phyloP scores from a whole-genome alignment of 2,113 vertebrate species.

The Carettochelys insculpta region DNA sequence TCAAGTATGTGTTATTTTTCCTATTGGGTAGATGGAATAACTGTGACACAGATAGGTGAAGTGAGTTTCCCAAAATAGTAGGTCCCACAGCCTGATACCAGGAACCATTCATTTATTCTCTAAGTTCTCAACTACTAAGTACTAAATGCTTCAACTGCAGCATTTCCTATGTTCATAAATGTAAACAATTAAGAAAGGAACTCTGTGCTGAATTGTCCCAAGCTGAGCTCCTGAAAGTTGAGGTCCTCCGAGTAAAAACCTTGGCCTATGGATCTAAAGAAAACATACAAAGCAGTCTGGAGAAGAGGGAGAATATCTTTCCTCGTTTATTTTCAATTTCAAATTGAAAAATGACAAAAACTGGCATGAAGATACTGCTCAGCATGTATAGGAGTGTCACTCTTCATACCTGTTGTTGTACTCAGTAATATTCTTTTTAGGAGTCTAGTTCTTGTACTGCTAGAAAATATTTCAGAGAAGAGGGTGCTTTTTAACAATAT shows the following conservation, averaged over 20 bases:
- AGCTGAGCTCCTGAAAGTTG: neutral
- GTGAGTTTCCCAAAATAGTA: neutral
- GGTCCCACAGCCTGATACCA: neutral
- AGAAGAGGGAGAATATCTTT: neutral
- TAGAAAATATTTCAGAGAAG: neutral
- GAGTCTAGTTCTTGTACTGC: no score
- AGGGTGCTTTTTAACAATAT: neutral
- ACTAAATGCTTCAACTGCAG: neutral
- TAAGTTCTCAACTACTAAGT: no score
- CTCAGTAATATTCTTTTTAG: no score
- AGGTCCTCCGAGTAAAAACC: neutral
- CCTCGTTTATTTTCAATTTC: neutral
- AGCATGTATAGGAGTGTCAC: neutral
- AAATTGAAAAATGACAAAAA: neutral
- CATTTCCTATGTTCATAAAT: rapidly evolving
- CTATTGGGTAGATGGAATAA: neutral
- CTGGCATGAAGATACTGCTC: neutral
- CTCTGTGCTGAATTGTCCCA: neutral
- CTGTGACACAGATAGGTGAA: neutral
- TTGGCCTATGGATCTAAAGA: neutral
- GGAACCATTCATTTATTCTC: rapidly evolving
- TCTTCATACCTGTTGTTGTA: neutral
- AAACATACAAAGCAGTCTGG: neutral
- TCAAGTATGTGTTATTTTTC: neutral
- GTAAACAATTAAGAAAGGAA: neutral